Evolutionary conservation across 2,113 vertebrate genomes (phyloP).

Genomic region (Mystacornis crossleyi): DNA sequence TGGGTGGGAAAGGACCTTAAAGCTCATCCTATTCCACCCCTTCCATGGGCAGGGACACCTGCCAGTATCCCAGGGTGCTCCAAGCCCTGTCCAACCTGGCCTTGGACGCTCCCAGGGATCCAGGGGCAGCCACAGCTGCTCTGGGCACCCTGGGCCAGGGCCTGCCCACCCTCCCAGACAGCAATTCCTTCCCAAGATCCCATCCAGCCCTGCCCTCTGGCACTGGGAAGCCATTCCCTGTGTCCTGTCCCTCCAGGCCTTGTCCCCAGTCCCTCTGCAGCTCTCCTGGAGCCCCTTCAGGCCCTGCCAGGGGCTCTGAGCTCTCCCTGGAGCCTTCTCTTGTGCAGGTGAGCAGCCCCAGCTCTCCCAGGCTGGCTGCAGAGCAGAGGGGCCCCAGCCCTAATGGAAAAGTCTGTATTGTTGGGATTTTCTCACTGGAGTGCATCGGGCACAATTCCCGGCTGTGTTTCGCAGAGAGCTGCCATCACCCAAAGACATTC

Average conservation of each 20-base stretch:
- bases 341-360: neutral
- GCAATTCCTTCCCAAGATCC: neutral
- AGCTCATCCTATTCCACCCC: accelerated
- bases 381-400: neutral
- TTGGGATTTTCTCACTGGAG: neutral
- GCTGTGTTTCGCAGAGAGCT: accelerated
- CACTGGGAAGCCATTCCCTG: neutral
- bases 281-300: neutral
- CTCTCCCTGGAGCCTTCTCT: neutral
- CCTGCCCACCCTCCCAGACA: neutral
- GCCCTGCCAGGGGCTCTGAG: neutral
- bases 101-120: neutral
- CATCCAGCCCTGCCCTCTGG: neutral
- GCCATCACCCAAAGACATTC: neutral
- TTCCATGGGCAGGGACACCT: neutral
- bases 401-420: accelerated
- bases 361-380: neutral
- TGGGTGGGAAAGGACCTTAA: neutral
- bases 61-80: accelerated
- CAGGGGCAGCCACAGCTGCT: neutral
- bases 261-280: neutral
- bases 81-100: accelerated
- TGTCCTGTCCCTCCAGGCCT: neutral
- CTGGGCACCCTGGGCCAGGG: neutral
- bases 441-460: accelerated